Conservation (phyloP, 2,113 vertebrate species). For the Gorilla gorilla region DNA sequence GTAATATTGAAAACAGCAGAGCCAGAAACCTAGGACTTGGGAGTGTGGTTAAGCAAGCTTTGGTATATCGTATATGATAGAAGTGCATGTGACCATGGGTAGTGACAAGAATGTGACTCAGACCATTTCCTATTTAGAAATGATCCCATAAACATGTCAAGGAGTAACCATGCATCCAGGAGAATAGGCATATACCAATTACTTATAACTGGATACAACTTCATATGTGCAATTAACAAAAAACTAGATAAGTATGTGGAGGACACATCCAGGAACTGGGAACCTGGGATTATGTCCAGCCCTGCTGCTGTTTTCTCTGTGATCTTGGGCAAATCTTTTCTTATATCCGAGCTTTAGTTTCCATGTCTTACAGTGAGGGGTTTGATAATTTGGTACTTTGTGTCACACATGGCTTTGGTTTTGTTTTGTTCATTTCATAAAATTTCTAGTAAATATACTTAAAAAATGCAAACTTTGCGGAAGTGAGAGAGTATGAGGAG, state of each 20-base stretch:
- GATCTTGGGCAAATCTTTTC: background rate
- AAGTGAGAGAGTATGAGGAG: background rate
- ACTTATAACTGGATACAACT: background rate
- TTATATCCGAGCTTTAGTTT: background rate
- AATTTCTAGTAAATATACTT: background rate
- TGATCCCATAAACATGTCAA: background rate
- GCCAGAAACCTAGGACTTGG: background rate
- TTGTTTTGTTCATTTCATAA: background rate
- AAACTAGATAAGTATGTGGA: background rate
- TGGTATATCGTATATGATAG: accelerated
- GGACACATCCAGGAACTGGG: background rate
- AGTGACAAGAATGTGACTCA: background rate
- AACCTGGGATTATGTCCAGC: background rate
- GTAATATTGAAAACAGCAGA: background rate
- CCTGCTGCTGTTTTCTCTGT: background rate
- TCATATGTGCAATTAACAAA: background rate
- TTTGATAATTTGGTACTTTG: background rate
- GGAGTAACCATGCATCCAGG: background rate
- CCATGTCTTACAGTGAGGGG: background rate
- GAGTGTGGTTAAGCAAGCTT: background rate
- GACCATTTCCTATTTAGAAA: background rate
- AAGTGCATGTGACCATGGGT: background rate
- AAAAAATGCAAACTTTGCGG: background rate
- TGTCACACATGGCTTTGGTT: background rate
- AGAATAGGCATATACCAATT: background rate